Conservation (phyloP, 2,113 vertebrate genomes). For the Xenus cinereus region DNA sequence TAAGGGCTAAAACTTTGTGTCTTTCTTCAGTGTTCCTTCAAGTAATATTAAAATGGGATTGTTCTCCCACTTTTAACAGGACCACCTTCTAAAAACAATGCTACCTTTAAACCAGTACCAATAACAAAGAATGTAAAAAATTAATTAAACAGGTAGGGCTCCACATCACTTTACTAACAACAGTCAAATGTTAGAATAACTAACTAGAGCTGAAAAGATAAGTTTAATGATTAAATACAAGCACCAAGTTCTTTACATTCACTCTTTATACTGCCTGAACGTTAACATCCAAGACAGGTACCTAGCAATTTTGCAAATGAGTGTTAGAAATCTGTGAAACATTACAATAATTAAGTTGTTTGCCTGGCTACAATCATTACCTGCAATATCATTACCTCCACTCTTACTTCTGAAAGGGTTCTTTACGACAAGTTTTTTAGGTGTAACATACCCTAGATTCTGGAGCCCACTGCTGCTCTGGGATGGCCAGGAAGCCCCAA, state of each 20-base stretch:
- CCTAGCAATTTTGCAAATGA: neutral
- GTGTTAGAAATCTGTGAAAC: neutral
- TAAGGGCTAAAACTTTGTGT: neutral
- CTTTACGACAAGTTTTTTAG: neutral
- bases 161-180: neutral
- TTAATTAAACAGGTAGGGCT: neutral
- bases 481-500: neutral
- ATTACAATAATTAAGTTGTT: neutral
- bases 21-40: neutral
- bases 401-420: neutral
- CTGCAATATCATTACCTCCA: neutral
- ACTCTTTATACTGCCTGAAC: neutral
- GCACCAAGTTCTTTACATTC: neutral
- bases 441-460: neutral
- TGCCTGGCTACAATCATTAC: neutral
- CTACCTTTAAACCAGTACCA: neutral
- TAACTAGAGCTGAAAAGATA: neutral
- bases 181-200: neutral
- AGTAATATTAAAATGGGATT: neutral
- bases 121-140: neutral
- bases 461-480: neutral
- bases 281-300: neutral
- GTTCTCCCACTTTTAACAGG: neutral
- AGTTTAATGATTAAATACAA: constrained; percentile 5
- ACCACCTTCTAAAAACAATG: neutral